Base-by-base conservation (phyloP, 2,888 invertebrate species). In the Ametastegia equiseti region DNA sequence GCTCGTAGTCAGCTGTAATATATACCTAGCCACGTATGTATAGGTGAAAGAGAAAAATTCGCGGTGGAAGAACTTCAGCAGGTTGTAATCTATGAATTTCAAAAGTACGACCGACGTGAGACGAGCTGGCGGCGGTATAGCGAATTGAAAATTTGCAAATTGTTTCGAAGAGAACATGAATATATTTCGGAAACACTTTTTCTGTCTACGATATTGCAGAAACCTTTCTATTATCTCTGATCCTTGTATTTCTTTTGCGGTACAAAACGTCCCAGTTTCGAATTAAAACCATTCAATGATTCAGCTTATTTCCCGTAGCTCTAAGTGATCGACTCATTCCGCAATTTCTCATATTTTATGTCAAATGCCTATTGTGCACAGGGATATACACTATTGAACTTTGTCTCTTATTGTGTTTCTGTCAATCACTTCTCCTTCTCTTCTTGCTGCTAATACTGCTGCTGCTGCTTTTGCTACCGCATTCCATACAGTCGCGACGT, bases 81-180 rank as follows among this genome's bases (percentile, higher is more conserved):
- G 50, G 30, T 54, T 75, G 23, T 75, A 75, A 75, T 75, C 33
- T 54, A 75, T 54, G 75, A 75, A 75, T 54, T 75, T 54, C 50
- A 33, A 75, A 23, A 33, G 23, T 54, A 36, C 75, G 19, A 36
- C n/a, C n/a, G n/a, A n/a, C n/a, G n/a, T n/a, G n/a, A n/a, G n/a
- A 3, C 36, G 33, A 36, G 9, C 36, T 39, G 5, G 19, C 2
- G 4, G 54, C 11, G 15, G 45, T 7, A n/a, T 27, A 27, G 47
- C 30, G 30, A 30, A 19, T 36, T 15, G 1, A 36, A 54, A 75
- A 75, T 54, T 54, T 75, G 54, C 36, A 50, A 75, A 75, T 75
- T 75, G 54, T 75, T 75, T 54, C 73, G 36, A 75, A 54, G 50
- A 47, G 30, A 71, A 27, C n/a, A 15, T 45, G 71, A 71, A 71